phyloP scores from a whole-genome alignment of 2,888 invertebrate species.

The Phyllotreta cruciferae region DNA sequence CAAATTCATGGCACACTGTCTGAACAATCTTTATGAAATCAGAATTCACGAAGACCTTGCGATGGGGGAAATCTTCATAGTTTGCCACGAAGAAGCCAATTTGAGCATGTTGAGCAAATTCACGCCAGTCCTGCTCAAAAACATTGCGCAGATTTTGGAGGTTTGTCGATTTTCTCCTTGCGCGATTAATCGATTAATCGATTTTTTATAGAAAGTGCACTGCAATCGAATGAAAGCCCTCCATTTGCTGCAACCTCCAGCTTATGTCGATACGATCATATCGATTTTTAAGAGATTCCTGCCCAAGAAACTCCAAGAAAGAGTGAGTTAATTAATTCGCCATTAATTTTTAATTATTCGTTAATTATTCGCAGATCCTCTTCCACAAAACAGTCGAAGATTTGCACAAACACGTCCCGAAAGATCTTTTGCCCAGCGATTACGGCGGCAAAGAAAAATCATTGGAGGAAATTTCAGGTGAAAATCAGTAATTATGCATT shows the following conservation, averaged over 20 bases:
- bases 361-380: constrained; percentile 2
- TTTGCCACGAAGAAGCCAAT: constrained; percentile 25
- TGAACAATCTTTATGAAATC: constrained; percentile 33
- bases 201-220: constrained; percentile 17
- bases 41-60: constrained; percentile 33
- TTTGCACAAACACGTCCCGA: constrained; percentile 10
- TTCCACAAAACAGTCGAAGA: constrained; percentile 14
- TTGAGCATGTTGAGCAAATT: constrained; percentile 29
- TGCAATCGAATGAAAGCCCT: constrained; percentile 8
- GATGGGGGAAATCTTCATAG: constrained; percentile 30
- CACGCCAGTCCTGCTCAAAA: constrained; percentile 33
- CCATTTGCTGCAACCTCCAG: constrained; percentile 2
- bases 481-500: neutral
- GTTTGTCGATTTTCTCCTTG: constrained; percentile 16
- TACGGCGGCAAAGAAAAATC: constrained; percentile 15
- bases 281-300: neutral
- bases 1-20: constrained; percentile 12
- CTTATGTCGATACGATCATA: neutral
- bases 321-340: constrained; percentile 1
- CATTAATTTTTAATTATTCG: neutral
- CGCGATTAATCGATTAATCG: neutral
- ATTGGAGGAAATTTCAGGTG: constrained; percentile 7
- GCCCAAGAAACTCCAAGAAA: constrained; percentile 8
- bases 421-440: constrained; percentile 5
- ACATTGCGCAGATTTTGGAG: constrained; percentile 34